phyloP scores from a whole-genome alignment of 2,113 vertebrate species.

The Cynocephalus volans region DNA sequence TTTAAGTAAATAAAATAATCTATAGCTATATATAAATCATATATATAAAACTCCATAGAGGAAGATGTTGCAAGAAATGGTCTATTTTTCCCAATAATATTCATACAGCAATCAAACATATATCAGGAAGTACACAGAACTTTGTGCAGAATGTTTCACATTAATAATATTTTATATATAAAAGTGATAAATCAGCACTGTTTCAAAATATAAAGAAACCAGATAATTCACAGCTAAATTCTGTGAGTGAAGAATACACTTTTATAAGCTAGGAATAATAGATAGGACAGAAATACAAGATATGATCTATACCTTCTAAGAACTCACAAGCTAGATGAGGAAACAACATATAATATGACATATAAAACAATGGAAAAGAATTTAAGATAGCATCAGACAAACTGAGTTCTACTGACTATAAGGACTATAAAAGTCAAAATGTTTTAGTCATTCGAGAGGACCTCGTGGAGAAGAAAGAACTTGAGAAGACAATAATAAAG shows the following conservation, averaged over 20 bases:
- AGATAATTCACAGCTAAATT: not conserved
- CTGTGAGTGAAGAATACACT: not conserved
- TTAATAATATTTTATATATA: constrained; percentile 31
- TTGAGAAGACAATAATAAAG: not conserved
- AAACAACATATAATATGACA: constrained; percentile 22
- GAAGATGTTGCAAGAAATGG: not conserved
- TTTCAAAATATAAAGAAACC: constrained; percentile 27
- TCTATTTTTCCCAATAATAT: not conserved
- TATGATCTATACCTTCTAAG: not conserved
- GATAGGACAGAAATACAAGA: not conserved
- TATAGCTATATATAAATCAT: constrained; percentile 1
- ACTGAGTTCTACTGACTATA: not conserved
- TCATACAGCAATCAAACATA: not conserved
- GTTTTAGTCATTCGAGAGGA: not conserved
- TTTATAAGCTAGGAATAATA: not conserved
- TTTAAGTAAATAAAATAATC: not conserved
- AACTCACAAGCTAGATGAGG: constrained; percentile 2
- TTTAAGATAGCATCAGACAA: constrained; percentile 3
- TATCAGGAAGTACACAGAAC: not conserved
- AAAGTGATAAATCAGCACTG: not conserved
- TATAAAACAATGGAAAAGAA: not conserved
- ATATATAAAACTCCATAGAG: not conserved
- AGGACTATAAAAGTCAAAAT: constrained; percentile 4
- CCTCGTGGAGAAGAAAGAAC: not conserved
- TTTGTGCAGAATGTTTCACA: not conserved